Evolutionary conservation across 2,797 vertebrate species (phyloP).

Genomic region (Microcaecilia unicolor): DNA sequence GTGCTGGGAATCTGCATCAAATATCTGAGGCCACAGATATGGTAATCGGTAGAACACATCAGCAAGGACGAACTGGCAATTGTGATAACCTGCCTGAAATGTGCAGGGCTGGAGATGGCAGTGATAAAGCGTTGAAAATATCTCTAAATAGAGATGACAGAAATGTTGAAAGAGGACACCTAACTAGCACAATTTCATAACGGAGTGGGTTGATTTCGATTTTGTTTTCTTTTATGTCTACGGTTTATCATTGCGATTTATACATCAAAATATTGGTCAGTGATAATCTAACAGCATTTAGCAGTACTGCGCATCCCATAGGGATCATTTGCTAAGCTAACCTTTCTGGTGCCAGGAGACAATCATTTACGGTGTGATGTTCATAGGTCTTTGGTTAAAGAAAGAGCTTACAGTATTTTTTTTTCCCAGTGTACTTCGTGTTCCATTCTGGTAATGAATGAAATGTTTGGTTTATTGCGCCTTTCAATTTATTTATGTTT

Average conservation of each 20-base stretch:
- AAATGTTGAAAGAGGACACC: conserved; percentile 47
- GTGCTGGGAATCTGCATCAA: conserved; percentile 75
- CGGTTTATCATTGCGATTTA: conserved; percentile 5
- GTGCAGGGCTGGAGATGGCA: conserved; percentile 65
- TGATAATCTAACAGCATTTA: background rate
- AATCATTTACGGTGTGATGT: no score
- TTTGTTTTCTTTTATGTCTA: background rate
- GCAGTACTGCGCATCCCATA: no score
- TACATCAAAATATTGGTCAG: background rate
- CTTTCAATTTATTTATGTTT: no score
- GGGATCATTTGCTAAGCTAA: no score
- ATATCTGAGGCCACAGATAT: conserved; percentile 84
- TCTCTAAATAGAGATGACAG: conserved; percentile 54
- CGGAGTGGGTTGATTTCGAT: conserved; percentile 18
- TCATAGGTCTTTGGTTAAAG: no score
- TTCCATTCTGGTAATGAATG: no score
- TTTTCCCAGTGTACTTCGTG: no score
- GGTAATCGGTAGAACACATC: conserved; percentile 81
- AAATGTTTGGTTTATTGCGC: no score
- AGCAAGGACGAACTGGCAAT: conserved; percentile 76
- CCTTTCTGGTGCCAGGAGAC: no score
- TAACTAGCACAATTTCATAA: conserved; percentile 31
- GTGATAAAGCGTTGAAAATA: conserved; percentile 50
- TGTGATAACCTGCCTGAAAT: conserved; percentile 81
- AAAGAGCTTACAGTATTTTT: no score